Conservation (phyloP, 2,113 vertebrate species). For the Machaerirhynchus nigripectus region DNA sequence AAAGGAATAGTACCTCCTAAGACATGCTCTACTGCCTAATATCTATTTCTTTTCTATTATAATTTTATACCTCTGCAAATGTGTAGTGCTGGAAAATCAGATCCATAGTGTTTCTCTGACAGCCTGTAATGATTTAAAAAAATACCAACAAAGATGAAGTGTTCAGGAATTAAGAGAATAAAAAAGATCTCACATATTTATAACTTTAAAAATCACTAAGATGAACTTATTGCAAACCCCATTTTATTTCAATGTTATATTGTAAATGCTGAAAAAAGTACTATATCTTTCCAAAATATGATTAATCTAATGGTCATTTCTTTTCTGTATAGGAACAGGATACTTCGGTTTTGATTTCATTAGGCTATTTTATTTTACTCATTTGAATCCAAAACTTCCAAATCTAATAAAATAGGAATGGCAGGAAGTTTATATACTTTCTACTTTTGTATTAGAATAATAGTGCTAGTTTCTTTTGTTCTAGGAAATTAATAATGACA, state of each 20-base stretch:
- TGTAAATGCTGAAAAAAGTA: background rate
- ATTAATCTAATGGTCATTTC: background rate
- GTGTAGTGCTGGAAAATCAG: background rate
- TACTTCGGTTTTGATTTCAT: background rate
- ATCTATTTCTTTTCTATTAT: background rate
- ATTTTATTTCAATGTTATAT: background rate
- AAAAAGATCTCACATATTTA: background rate
- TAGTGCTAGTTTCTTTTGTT: constrained; percentile 22
- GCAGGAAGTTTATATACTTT: background rate
- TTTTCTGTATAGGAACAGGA: background rate
- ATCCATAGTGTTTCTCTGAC: background rate
- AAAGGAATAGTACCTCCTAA: background rate
- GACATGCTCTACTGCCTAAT: background rate
- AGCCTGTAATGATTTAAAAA: background rate
- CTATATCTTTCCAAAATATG: background rate
- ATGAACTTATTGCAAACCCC: background rate
- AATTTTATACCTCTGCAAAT: background rate
- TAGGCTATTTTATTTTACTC: background rate
- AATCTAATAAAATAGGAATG: background rate
- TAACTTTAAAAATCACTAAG: background rate
- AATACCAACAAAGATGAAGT: background rate
- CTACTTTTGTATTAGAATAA: constrained; percentile 19
- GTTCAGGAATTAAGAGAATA: background rate
- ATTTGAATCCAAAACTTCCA: background rate
- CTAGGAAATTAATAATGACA: constrained; percentile 61